Conservation (phyloP, 2,113 vertebrate species). For the Brachirus orientalis region DNA sequence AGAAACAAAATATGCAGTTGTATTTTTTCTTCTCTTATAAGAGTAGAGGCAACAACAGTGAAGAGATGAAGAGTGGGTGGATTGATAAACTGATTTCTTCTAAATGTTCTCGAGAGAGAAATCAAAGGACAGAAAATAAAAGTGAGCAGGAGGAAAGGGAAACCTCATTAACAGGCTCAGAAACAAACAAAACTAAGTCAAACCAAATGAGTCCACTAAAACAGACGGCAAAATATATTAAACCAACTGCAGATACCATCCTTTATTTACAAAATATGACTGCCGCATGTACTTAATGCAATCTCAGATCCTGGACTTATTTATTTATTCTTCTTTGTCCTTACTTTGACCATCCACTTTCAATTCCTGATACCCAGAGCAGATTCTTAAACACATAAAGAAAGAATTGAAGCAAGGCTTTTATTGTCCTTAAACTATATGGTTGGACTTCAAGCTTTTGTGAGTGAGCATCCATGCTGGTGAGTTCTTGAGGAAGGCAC, state of each 20-base stretch:
- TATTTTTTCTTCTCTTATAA: neutral
- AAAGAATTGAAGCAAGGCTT: neutral
- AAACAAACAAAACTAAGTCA: slow-evolving; percentile 40
- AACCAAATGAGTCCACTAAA: slow-evolving; percentile 48
- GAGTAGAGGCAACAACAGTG: slow-evolving; percentile 5
- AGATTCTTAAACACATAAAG: neutral
- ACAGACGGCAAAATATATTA: too few species aligned
- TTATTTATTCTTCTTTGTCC: too few species aligned
- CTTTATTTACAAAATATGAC: too few species aligned
- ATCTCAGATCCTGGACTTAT: too few species aligned
- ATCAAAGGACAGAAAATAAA: slow-evolving; percentile 31
- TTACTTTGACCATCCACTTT: neutral
- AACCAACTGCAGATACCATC: too few species aligned
- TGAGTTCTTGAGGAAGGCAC: neutral
- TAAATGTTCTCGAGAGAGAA: slow-evolving; percentile 44
- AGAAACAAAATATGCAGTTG: neutral
- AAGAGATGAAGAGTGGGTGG: slow-evolving; percentile 51
- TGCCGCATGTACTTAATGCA: too few species aligned
- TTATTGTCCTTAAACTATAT: neutral
- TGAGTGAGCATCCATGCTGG: neutral
- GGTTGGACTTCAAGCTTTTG: neutral
- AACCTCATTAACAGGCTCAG: slow-evolving; percentile 36
- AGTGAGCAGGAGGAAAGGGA: slow-evolving; percentile 24
- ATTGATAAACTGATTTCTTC: slow-evolving; percentile 37
- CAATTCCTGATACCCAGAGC: neutral